Evolutionary conservation across 2,113 vertebrate species (phyloP), one percentile per base, ranked within the genome.

Genomic region (Lophochroa leadbeateri): DNA sequence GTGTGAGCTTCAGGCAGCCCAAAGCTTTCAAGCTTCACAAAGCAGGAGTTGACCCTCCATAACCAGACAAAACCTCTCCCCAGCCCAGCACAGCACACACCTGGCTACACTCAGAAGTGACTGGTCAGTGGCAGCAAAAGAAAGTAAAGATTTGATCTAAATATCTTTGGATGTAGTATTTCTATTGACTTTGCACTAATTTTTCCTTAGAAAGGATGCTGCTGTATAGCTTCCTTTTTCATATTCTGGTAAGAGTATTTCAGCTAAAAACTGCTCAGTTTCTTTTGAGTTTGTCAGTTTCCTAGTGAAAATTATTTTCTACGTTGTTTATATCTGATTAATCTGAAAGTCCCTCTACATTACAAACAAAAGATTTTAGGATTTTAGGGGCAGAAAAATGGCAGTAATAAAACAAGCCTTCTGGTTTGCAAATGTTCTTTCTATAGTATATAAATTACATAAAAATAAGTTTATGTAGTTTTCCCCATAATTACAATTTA

Each of bases 1-100:
- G 2, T 0, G 0, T 8, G 6, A 75, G 13, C 11, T 75, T 52
- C 18, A 46, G 21, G 23, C 15, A 69, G 12, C 8, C 24, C 29
- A 53, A 23, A 75, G 23, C 7, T 60, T 41, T 39, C 0, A 1
- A 27, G 8, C 46, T 65, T 75, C 58, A 19, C 9, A 65, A 76
- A 47, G 6, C 10, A 33, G 5, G 27, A 80, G 33, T 15, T 49
- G 28, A 20, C 11, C 31, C 20, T 39, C 35, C 24, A 11, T 29
- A 47, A 35, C 4, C 12, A 46, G 28, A 23, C 2, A 88, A 87
- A 69, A 31, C 12, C 37, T 46, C 27, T 43, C 15, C 44, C 6
- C 53, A 55, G 20, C 10, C 19, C 46, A 20, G 23, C 14, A 14
- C 39, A 39, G 39, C 39, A 39, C 39, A 39, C 15, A 25, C 13